Evolutionary conservation across 2,797 vertebrate species (phyloP).

Genomic region (Pipistrellus nathusii): DNA sequence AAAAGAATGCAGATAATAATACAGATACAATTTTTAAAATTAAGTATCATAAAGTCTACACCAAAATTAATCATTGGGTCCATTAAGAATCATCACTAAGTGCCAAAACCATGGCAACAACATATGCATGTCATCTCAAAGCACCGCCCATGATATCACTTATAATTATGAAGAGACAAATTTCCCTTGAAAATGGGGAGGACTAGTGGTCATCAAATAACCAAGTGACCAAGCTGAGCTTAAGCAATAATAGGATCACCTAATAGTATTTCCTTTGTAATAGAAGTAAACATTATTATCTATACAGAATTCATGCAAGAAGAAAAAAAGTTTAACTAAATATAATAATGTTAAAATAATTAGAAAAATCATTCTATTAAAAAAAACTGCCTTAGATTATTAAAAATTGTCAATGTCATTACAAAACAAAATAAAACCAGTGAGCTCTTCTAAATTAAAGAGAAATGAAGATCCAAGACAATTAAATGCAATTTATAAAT

Average conservation of each 20-base stretch:
- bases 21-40: not conserved
- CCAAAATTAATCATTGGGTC: not conserved
- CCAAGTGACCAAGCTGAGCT: not conserved
- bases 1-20: not conserved
- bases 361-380: not conserved
- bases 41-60: not conserved
- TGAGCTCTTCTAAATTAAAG: not conserved
- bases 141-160: not conserved
- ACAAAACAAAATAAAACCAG: not conserved
- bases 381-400: not conserved
- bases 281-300: not conserved
- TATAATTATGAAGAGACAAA: not conserved
- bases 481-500: not conserved
- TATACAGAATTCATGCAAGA: not conserved
- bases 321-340: not conserved
- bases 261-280: not conserved
- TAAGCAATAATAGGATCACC: not conserved
- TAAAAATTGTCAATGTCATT: not conserved
- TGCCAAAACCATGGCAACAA: rapidly evolving
- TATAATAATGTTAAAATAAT: not conserved
- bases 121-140: not conserved
- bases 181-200: not conserved
- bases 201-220: not conserved
- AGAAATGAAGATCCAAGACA: not conserved
- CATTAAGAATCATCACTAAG: not conserved